phyloP scores from a whole-genome alignment of 2,113 vertebrate species.

The Psittacula cyanocephala region DNA sequence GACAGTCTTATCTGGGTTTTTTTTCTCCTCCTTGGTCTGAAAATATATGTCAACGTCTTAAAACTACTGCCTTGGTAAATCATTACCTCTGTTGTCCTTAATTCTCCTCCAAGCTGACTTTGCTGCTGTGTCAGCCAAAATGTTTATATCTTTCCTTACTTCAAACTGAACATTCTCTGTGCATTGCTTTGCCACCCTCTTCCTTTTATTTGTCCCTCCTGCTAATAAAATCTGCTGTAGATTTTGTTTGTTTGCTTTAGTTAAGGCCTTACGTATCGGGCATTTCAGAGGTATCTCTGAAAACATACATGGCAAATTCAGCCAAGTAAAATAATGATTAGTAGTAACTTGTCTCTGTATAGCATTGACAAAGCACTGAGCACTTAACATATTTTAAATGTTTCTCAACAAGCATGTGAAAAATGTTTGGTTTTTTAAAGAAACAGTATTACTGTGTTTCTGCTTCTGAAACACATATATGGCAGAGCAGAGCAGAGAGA shows the following conservation, averaged over 20 bases:
- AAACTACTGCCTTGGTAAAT: slow-evolving; percentile 9
- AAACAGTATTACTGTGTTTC: neutral
- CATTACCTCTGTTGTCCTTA: slow-evolving; percentile 13
- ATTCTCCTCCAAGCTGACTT: neutral
- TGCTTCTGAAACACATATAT: neutral
- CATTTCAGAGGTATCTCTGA: neutral
- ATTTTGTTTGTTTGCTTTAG: neutral
- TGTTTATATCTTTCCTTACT: neutral
- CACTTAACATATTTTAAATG: neutral
- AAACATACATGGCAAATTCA: neutral
- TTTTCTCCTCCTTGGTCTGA: neutral
- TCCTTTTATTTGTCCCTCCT: slow-evolving; percentile 1
- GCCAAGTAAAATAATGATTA: neutral
- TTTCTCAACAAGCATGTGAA: neutral
- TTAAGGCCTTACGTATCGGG: neutral
- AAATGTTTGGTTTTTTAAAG: neutral
- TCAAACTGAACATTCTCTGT: neutral
- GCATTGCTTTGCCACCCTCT: neutral
- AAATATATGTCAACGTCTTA: neutral
- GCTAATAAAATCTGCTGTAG: neutral
- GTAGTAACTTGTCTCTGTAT: neutral
- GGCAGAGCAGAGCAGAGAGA: neutral
- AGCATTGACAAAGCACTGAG: neutral
- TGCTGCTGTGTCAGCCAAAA: neutral
- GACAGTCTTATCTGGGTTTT: neutral